A percentile compares a stretch with the other conserved stretches of the same genome.
These are phyloP conservation scores for Torymus auratus DNA, from an alignment of 2,888 invertebrate species.

Conservation along the genomic window DNA sequence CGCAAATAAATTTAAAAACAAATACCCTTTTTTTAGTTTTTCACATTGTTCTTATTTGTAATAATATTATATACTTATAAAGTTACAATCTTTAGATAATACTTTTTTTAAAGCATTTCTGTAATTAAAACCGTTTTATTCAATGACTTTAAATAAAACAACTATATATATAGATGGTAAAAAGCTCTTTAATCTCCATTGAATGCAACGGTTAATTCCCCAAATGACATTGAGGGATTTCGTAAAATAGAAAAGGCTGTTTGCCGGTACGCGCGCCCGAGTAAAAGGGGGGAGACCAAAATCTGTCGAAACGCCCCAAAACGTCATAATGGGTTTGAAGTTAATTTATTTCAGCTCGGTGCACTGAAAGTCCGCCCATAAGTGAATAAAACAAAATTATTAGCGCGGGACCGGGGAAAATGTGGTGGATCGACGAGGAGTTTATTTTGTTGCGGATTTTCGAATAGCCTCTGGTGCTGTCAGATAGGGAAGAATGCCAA, in stretches of 20 bases:
- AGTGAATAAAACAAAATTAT: conserved; percentile 59
- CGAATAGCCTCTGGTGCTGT: conserved; percentile 3
- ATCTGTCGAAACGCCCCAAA: conserved; percentile 52
- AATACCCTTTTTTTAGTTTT: no score
- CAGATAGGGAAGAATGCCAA: conserved; percentile 11
- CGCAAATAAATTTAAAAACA: no score
- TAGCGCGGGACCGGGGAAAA: conserved; percentile 32
- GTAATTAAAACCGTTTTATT: no score
- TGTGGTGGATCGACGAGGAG: conserved; percentile 33
- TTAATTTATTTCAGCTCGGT: conserved; percentile 54
- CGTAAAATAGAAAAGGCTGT: conserved; percentile 34
- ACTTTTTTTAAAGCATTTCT: no score
- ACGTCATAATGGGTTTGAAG: conserved; percentile 44
- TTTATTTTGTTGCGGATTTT: conserved; percentile 49
- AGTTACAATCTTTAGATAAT: no score
- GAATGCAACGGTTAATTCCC: conserved; percentile 35
- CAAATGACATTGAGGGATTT: conserved; percentile 33
- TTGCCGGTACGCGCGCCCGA: neutral
- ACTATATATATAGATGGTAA: neutral
- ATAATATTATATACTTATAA: no score
- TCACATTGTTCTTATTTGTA: no score
- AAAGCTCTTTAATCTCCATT: neutral
- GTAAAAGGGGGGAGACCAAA: conserved; percentile 7
- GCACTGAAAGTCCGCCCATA: conserved; percentile 49
- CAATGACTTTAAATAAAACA: no score